phyloP scores from a whole-genome alignment of 1,140 invertebrate species.

The Lethocerus indicus region DNA sequence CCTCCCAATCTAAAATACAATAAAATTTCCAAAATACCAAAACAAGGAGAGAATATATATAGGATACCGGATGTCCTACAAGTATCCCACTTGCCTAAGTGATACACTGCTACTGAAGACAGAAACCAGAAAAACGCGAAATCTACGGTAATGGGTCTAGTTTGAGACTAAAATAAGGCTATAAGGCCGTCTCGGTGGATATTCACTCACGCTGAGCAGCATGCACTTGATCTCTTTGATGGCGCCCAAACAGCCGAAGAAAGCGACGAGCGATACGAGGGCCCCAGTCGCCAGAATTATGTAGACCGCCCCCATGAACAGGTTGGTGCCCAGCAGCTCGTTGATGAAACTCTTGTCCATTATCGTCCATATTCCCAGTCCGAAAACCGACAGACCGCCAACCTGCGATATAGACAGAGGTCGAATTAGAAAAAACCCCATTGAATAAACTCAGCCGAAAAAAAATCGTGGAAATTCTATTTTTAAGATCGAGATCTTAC shows the following conservation, averaged over 20 bases:
- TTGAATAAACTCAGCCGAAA: too few relatives aligned
- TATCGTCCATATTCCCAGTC: conserved; percentile 62
- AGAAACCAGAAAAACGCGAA: too few relatives aligned
- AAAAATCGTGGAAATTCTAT: too few relatives aligned
- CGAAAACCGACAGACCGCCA: conserved; percentile 56
- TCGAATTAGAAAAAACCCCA: too few relatives aligned
- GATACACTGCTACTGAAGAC: too few relatives aligned
- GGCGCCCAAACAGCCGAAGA: conserved; percentile 73
- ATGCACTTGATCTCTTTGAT: conserved; percentile 78
- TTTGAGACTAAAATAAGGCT: too few relatives aligned
- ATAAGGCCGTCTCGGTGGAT: not conserved
- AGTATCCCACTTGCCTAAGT: too few relatives aligned
- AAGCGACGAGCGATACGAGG: conserved; percentile 55
- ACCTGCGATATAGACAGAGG: too few relatives aligned
- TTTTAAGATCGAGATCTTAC: conserved; percentile 37
- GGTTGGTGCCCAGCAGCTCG: conserved; percentile 60
- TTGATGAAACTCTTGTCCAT: conserved; percentile 67
- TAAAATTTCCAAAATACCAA: too few relatives aligned
- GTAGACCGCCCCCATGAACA: conserved; percentile 65
- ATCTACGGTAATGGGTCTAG: too few relatives aligned
- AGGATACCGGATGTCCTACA: not conserved
- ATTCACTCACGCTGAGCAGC: conserved; percentile 53
- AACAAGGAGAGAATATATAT: too few relatives aligned
- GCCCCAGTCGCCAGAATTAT: conserved; percentile 64
- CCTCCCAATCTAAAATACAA: too few relatives aligned